Evolutionary conservation across 2,797 vertebrate genomes (phyloP).

Genomic region (Lithobates sylvaticus): DNA sequence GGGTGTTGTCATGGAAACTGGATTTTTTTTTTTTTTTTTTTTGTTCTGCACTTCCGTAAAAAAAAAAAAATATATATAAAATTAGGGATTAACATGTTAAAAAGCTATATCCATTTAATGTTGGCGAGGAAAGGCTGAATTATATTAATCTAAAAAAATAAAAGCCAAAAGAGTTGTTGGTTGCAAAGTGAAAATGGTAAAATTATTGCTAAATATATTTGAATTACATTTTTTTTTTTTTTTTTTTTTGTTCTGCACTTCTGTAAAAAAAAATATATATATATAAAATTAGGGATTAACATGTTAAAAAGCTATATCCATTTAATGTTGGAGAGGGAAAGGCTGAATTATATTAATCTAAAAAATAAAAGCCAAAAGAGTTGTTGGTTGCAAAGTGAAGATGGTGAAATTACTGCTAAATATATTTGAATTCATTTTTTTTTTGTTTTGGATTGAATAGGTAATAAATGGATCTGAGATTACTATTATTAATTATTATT

Average conservation of each 20-base stretch:
- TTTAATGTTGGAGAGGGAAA: neutral
- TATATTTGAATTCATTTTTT: too few species aligned
- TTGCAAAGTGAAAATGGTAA: too few species aligned
- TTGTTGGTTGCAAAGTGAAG: too few species aligned
- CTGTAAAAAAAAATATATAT: neutral
- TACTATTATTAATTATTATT: neutral
- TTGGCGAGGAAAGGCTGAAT: neutral
- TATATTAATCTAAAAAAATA: neutral
- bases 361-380: neutral
- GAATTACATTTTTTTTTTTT: too few species aligned
- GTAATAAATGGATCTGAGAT: too few species aligned
- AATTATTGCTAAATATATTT: too few species aligned
- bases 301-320: neutral
- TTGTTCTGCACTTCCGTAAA: conserved; percentile 62
- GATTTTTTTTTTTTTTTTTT: conserved; percentile 72
- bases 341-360: neutral
- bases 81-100: conserved; percentile 65
- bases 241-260: conserved; percentile 62
- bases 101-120: neutral
- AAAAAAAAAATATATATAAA: neutral
- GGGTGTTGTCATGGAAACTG: conserved; percentile 79
- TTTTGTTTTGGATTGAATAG: too few species aligned
- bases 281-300: conserved; percentile 65
- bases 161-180: neutral
- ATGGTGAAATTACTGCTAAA: too few species aligned